Base-by-base conservation (phyloP, 2,113 vertebrate genomes). In the Pluvialis apricaria region DNA sequence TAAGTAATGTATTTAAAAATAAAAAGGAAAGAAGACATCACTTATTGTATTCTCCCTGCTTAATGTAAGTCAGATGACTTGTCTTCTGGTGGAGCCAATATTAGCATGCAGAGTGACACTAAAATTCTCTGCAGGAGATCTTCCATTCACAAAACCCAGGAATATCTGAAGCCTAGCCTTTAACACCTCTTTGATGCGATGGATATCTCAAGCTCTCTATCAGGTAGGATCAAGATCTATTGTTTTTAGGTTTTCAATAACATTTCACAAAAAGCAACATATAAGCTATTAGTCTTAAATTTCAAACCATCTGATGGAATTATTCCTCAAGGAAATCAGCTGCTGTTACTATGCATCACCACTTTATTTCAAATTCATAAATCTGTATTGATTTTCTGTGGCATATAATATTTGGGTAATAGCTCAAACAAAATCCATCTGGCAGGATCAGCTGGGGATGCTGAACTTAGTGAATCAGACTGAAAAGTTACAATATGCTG, bases 321-420 rank as follows among this genome's bases (percentile, higher is more conserved):
- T 89, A 69, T 76, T 95, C 81, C 81, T 91, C 61, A 82, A 92
- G 81, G 84, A 96, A 92, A 82, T 95, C 34, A 79, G 45, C 12
- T 82, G 38, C 21, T 82, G 32, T 69, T 95, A 68, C 52, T 92
- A 79, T 89, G 84, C 52, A 96, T 89, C 65, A 72, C 47, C 22
- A 73, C 95, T 89, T 89, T 91, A 71, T 91, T 86, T 92, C 40
- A 68, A 85, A 95, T 87, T 94, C 77, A 79, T 90, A 94, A 84
- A 86, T 61, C 52, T 87, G 24, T 85, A 94, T 96, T 96, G 90
- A 96, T 95, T 96, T 96, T 96, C 70, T 68, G 44, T 91, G 78
- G 49, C 90, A 85, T 94, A 58, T 40, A 92, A 69, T 95, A 95
- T 91, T 93, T 92, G 47, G 78, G 92, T 79, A 96, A 96, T 90